Evolutionary conservation across 1,140 invertebrate genomes (phyloP).

Genomic region (Dendrolimus kikuchii): DNA sequence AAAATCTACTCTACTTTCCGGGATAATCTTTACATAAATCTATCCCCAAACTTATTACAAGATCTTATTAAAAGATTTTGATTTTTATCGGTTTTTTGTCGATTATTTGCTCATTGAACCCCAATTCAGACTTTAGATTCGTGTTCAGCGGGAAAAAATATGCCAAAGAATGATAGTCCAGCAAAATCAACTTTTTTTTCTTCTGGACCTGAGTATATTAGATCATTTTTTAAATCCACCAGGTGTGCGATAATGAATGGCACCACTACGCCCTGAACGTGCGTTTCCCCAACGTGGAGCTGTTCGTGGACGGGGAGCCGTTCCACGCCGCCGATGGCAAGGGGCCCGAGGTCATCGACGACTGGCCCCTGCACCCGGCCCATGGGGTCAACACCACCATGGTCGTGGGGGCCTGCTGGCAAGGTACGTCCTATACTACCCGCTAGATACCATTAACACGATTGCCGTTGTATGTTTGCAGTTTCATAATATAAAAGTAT

Average conservation of each 20-base stretch:
- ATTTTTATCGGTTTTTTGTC: no score
- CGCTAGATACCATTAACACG: background rate
- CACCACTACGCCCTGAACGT: constrained; percentile 98
- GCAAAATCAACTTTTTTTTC: no score
- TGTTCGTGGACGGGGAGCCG: constrained; percentile 92
- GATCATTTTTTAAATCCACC: constrained; percentile 6
- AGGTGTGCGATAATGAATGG: constrained; percentile 98
- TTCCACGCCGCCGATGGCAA: constrained; percentile 84
- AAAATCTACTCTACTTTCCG: no score
- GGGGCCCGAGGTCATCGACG: constrained; percentile 97
- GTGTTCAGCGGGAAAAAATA: no score
- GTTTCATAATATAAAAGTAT: no score
- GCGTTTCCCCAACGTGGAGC: constrained; percentile 88
- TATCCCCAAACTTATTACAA: no score
- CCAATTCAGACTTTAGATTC: no score
- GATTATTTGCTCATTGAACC: no score
- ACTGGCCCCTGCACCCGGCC: constrained; percentile 98
- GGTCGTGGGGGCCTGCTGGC: constrained; percentile 97
- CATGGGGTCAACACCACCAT: constrained; percentile 95
- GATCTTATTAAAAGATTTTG: no score
- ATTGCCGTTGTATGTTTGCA: no score
- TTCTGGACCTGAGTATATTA: background rate
- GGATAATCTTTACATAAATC: no score
- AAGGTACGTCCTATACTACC: constrained; percentile 74
- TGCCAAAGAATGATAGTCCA: no score